phyloP scores from a whole-genome alignment of 2,888 invertebrate species.

The Drosophila suboccidentalis region DNA sequence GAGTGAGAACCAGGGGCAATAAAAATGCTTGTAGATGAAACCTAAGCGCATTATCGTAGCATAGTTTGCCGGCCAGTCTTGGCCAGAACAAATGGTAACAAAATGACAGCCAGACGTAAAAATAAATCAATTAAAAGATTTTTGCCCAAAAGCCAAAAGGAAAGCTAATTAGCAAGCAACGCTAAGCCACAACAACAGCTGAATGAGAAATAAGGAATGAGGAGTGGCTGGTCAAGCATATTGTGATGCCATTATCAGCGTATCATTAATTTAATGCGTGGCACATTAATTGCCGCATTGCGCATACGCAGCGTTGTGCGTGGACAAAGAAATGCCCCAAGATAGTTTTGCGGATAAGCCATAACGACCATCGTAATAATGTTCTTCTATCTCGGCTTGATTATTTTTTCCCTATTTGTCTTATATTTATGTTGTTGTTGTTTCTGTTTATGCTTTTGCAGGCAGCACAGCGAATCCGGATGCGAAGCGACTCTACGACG shows the following conservation, averaged over 20 bases:
- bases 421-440: background rate
- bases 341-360: constrained; percentile 28
- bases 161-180: constrained; percentile 53
- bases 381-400: background rate
- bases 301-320: constrained; percentile 52
- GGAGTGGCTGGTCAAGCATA: constrained; percentile 53
- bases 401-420: background rate
- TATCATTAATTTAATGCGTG: constrained; percentile 76
- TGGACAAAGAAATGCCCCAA: constrained; percentile 1
- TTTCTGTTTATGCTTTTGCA: constrained; percentile 81
- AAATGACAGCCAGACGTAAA: constrained; percentile 33
- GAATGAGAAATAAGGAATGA: background rate
- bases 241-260: constrained; percentile 65
- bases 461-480: constrained; percentile 95
- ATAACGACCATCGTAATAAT: constrained; percentile 40
- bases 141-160: constrained; percentile 34
- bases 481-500: constrained; percentile 95
- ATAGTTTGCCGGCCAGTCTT: constrained; percentile 32
- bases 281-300: constrained; percentile 74
- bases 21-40: constrained; percentile 54
- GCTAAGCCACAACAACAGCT: background rate
- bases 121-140: constrained; percentile 65
- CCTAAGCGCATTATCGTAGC: constrained; percentile 48
- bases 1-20: constrained; percentile 34
- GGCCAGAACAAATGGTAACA: constrained; percentile 10